Base-by-base conservation (phyloP, 2,113 vertebrate genomes). In the Pseudonaja textilis region DNA sequence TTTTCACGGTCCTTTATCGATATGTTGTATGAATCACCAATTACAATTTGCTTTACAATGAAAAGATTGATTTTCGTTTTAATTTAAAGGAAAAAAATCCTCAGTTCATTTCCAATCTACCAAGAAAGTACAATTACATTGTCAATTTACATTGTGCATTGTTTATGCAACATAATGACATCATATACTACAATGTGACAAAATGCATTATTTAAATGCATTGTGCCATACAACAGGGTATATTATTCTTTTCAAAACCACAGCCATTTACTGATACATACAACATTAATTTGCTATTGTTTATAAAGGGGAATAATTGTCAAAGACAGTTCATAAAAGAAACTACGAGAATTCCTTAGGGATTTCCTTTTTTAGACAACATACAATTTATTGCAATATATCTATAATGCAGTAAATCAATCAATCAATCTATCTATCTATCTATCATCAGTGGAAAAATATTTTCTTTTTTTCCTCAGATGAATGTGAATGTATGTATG, bases 1-100 rank as follows among this genome's bases (percentile, higher is more conserved):
- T 95, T 97, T 85, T 96, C 95, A 92, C 92, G 94, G 59, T 93
- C 61, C 92, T 95, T 94, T 94, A 92, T 20, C 92, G 57, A 92
- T 88, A 93, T 8, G 55, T 88, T 12, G 88, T 56, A 93, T 94
- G 94, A 96, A 95, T 94, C 96, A 29, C 93, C 86, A 56, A 0
- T 3, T 59, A n/a, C 89, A 90, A 61, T 90, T 91, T 91, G 85
- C 42, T 86, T n/a, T 55, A 39, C 59, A 69, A 22, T 90, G 34
- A 81, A 81, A 81, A 81, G 18, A 42, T 81, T 74, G 64, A 25
- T 34, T 74, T 74, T 74, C 61, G 18, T 74, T 74, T 74, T 74
- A 81, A 81, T 94, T 94, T 87, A 93, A 95, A 61, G 74, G 92
- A 89, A 93, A 93, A 29, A 57, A 23, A 57, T 90, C 74, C 34